Evolutionary conservation across 2,797 vertebrate species (phyloP).

Genomic region (Sandelia bainsii): DNA sequence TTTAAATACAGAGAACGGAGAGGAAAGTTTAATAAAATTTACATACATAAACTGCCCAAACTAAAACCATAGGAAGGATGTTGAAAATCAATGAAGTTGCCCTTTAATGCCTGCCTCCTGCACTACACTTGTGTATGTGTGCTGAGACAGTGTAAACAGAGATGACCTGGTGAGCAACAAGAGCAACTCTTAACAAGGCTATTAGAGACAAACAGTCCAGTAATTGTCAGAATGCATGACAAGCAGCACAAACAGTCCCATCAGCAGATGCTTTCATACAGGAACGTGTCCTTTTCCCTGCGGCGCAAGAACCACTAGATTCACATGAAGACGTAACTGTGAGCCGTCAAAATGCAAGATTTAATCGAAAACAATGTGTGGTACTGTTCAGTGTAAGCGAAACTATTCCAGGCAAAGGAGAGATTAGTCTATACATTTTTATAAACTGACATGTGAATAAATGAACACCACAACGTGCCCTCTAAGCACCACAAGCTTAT

Average conservation of each 20-base stretch:
- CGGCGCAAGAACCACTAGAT: slow-evolving; percentile 22
- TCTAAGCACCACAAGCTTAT: slow-evolving; percentile 36
- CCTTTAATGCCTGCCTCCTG: neutral
- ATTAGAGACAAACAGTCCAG: slow-evolving; percentile 34
- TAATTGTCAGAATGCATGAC: slow-evolving; percentile 56
- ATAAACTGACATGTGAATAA: slow-evolving; percentile 38
- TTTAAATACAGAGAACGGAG: too few species aligned
- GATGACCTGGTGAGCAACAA: slow-evolving; percentile 17
- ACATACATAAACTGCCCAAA: too few species aligned
- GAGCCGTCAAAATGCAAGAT: slow-evolving; percentile 15
- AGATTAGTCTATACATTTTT: slow-evolving; percentile 7
- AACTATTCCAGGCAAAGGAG: slow-evolving; percentile 4
- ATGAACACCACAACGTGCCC: slow-evolving; percentile 37
- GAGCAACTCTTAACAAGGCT: slow-evolving; percentile 20
- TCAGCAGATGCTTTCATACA: slow-evolving; percentile 31
- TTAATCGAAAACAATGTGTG: slow-evolving; percentile 24
- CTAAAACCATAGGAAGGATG: too few species aligned
- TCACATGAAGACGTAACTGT: slow-evolving; percentile 31
- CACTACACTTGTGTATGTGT: slow-evolving; percentile 4
- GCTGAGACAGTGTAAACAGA: slow-evolving; percentile 22
- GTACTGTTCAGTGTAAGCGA: slow-evolving; percentile 30
- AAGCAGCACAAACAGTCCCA: slow-evolving; percentile 41
- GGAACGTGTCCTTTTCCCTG: slow-evolving; percentile 29
- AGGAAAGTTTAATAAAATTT: too few species aligned
- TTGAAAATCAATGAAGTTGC: too few species aligned